A percentile compares a stretch with the other conserved stretches of the same genome.
phyloP scores from a whole-genome alignment of 2,113 vertebrate species.

The Eretmochelys imbricata region DNA sequence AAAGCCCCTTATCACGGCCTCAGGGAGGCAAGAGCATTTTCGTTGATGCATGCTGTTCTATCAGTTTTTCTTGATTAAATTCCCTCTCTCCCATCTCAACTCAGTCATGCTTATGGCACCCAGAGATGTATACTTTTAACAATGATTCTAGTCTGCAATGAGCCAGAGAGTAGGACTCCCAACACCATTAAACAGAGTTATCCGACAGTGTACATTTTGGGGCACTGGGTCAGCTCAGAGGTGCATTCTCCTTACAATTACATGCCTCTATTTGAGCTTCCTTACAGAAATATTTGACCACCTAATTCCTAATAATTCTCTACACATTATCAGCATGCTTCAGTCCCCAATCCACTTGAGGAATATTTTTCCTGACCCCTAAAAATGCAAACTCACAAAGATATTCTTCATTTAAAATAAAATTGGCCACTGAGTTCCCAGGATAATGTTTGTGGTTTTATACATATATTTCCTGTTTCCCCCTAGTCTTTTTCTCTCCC shows the following conservation, averaged over 20 bases:
- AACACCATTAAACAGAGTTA: background rate
- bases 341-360: background rate
- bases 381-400: background rate
- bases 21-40: background rate
- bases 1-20: background rate
- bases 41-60: background rate
- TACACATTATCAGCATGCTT: background rate
- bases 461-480: background rate
- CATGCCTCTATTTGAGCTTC: background rate
- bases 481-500: background rate
- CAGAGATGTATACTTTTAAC: background rate
- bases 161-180: background rate
- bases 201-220: background rate
- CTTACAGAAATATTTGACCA: background rate
- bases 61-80: background rate
- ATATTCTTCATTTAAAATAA: background rate
- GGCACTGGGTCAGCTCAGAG: background rate
- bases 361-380: background rate
- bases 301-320: background rate
- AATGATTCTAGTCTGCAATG: background rate
- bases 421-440: background rate
- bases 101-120: background rate
- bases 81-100: background rate
- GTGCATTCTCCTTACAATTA: background rate
- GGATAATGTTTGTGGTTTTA: background rate